These are phyloP conservation scores for Helleia helle DNA, from an alignment of 2,888 invertebrate species.

Conservation along the genomic window DNA sequence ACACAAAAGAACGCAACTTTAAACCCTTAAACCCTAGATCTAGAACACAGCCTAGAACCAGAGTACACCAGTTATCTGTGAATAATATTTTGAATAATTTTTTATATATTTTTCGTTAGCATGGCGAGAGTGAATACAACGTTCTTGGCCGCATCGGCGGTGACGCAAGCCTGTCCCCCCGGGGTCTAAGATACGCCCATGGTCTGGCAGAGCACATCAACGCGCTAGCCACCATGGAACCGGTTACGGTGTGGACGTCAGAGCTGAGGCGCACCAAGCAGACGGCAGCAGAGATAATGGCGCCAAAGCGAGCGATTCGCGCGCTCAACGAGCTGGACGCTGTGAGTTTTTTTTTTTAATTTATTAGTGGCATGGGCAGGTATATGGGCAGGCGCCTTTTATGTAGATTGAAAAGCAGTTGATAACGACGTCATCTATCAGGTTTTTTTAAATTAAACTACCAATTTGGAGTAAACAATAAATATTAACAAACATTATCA, in stretches of 20 bases:
- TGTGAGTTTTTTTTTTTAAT: slow-evolving; percentile 63
- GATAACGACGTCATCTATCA: too few species aligned
- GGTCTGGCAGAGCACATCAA: slow-evolving; percentile 82
- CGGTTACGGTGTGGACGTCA: slow-evolving; percentile 92
- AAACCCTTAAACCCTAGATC: too few species aligned
- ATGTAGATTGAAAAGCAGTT: too few species aligned
- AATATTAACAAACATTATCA: too few species aligned
- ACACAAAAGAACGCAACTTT: too few species aligned
- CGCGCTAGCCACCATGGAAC: slow-evolving; percentile 74
- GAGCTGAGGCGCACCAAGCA: slow-evolving; percentile 91
- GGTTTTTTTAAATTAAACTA: too few species aligned
- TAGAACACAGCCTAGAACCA: too few species aligned
- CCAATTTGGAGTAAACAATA: too few species aligned
- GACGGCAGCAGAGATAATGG: slow-evolving; percentile 85
- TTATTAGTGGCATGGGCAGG: neutral
- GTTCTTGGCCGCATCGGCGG: slow-evolving; percentile 93
- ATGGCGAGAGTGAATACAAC: slow-evolving; percentile 95
- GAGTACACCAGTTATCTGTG: too few species aligned
- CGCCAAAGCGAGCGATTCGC: slow-evolving; percentile 87
- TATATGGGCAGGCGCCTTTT: too few species aligned
- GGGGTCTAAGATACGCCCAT: slow-evolving; percentile 85
- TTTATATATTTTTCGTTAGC: slow-evolving; percentile 75
- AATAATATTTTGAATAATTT: too few species aligned
- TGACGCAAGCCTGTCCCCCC: slow-evolving; percentile 87
- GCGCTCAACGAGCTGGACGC: slow-evolving; percentile 95